These are phyloP conservation scores for Turdus rufiventris DNA, from an alignment of 2,113 vertebrate genomes.

Conservation along the genomic window DNA sequence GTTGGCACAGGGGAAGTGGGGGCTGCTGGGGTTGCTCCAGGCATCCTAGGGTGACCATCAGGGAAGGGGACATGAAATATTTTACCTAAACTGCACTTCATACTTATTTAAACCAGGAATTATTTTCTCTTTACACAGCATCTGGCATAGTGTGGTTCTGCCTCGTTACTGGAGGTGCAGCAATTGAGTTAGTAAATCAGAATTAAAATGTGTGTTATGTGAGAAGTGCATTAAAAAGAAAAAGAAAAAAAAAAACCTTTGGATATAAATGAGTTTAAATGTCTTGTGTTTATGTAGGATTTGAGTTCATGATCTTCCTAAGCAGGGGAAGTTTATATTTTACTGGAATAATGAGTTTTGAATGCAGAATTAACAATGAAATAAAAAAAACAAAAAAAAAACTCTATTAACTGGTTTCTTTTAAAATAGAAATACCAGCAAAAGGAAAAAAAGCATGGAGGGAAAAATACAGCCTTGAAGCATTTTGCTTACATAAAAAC, in stretches of 20 bases:
- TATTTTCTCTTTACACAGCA: background rate
- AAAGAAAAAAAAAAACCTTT: background rate
- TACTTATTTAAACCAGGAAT: background rate
- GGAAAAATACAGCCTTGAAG: background rate
- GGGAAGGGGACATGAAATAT: background rate
- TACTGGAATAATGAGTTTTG: background rate
- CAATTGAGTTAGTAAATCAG: background rate
- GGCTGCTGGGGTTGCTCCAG: background rate
- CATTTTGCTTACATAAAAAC: background rate
- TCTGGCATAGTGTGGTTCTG: background rate
- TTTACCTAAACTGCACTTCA: background rate
- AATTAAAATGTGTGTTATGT: background rate
- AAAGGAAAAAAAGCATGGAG: no score
- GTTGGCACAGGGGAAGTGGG: background rate
- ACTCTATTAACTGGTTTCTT: background rate
- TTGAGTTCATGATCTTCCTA: background rate
- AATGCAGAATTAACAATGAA: background rate
- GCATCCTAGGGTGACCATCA: accelerated
- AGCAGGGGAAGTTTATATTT: background rate
- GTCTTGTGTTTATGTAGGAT: background rate
- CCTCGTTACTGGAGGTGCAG: background rate
- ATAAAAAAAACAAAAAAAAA: no score
- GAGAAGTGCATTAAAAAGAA: background rate
- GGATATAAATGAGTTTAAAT: background rate
- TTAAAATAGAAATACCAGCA: background rate